These are phyloP conservation scores for Cephus nigrinus DNA, from an alignment of 2,888 invertebrate genomes.

Conservation along the genomic window DNA sequence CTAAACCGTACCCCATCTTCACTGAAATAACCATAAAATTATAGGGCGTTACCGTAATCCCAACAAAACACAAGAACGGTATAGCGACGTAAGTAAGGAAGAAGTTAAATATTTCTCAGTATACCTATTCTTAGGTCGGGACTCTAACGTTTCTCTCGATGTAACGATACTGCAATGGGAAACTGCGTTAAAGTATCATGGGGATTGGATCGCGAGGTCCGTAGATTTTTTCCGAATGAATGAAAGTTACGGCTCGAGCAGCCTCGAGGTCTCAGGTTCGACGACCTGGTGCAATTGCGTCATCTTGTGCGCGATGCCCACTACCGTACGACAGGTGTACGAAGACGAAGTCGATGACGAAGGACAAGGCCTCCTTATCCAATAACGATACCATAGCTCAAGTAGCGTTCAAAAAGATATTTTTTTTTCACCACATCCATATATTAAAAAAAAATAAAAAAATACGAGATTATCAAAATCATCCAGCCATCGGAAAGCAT, in stretches of 20 bases:
- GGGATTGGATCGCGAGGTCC: constrained; percentile 2
- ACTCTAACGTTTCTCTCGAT: not conserved
- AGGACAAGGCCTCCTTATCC: not conserved
- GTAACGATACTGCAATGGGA: not conserved
- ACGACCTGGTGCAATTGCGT: constrained; percentile 50
- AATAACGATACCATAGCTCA: not conserved
- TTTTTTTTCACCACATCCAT: too few relatives aligned
- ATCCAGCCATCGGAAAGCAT: not conserved
- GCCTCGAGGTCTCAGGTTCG: constrained; percentile 44
- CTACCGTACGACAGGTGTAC: not conserved
- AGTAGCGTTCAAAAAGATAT: not conserved
- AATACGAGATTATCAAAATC: not conserved
- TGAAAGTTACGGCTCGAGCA: constrained; percentile 38
- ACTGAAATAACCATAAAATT: constrained; percentile 37
- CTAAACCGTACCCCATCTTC: constrained; percentile 51
- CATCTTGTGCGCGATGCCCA: constrained; percentile 23
- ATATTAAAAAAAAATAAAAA: too few relatives aligned
- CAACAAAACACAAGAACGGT: not conserved
- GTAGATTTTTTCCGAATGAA: constrained; percentile 37
- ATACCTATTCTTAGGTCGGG: not conserved
- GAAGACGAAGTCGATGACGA: not conserved
- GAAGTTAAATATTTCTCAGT: not conserved
- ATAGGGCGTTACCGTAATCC: not conserved
- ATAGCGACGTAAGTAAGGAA: not conserved
- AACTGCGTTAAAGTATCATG: not conserved